Evolutionary conservation across 2,797 vertebrate genomes (phyloP).

Genomic region (Phalanger gymnotis): DNA sequence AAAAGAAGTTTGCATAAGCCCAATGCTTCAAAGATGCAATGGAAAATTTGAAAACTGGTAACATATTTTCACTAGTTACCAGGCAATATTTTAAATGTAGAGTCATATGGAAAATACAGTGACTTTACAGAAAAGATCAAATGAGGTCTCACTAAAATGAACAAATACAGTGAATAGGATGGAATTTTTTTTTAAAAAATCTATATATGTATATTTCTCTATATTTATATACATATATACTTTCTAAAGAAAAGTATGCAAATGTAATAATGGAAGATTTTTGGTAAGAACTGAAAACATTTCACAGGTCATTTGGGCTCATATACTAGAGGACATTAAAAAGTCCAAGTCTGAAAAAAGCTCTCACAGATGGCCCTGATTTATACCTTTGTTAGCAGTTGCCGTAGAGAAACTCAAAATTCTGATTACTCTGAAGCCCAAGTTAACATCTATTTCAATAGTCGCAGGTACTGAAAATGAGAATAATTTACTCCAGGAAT

Average conservation of each 20-base stretch:
- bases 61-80: background rate
- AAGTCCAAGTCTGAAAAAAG: background rate
- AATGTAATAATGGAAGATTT: background rate
- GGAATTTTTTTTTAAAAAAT: background rate
- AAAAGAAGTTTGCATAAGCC: background rate
- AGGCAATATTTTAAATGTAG: conserved; percentile 14
- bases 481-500: background rate
- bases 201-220: conserved; percentile 32
- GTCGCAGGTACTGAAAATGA: background rate
- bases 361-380: background rate
- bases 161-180: background rate
- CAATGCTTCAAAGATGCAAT: background rate
- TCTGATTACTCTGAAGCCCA: background rate
- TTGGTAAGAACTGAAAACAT: background rate
- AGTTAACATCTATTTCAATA: background rate
- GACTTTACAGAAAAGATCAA: background rate
- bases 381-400: background rate
- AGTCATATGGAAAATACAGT: conserved; percentile 32
- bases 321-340: conserved; percentile 19
- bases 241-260: conserved; percentile 7
- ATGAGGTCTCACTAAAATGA: conserved; percentile 24
- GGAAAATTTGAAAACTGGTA: conserved; percentile 21
- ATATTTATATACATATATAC: background rate
- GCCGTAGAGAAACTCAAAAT: background rate
- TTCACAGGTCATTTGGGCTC: background rate